These are phyloP conservation scores for Campodea augens DNA, from an alignment of 1,140 invertebrate genomes.

Conservation along the genomic window DNA sequence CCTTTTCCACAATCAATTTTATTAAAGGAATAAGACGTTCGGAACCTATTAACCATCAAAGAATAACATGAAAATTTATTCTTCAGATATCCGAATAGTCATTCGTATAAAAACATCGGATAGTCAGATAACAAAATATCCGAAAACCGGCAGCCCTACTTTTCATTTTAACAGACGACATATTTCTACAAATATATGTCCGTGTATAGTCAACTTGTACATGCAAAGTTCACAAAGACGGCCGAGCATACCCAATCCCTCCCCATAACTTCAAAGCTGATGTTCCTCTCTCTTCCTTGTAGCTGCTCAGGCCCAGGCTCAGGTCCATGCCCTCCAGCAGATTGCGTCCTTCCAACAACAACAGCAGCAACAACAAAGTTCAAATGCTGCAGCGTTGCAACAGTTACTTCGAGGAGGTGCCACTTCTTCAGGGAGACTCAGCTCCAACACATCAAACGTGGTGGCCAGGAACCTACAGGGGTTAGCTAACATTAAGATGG, in stretches of 20 bases:
- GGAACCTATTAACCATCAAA: no score
- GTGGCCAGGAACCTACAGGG: no score
- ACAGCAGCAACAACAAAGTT: not conserved
- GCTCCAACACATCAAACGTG: not conserved
- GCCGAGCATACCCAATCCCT: slow-evolving; percentile 8
- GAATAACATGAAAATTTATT: no score
- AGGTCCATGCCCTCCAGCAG: not conserved
- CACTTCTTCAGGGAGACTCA: not conserved
- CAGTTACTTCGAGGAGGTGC: not conserved
- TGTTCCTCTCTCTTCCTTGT: no score
- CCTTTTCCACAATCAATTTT: no score
- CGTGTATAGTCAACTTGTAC: not conserved
- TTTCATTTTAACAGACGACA: no score
- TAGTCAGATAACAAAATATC: no score
- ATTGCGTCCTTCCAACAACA: not conserved
- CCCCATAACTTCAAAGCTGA: slow-evolving; percentile 12
- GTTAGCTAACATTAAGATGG: no score
- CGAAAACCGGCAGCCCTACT: no score
- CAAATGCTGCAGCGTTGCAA: not conserved
- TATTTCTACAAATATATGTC: not conserved
- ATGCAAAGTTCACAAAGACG: not conserved
- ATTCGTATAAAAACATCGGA: no score
- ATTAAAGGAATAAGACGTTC: no score
- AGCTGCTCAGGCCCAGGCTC: not conserved
- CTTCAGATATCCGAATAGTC: no score